Conservation (phyloP, 2,888 invertebrate species). For the Petrolisthes manimaculis region DNA sequence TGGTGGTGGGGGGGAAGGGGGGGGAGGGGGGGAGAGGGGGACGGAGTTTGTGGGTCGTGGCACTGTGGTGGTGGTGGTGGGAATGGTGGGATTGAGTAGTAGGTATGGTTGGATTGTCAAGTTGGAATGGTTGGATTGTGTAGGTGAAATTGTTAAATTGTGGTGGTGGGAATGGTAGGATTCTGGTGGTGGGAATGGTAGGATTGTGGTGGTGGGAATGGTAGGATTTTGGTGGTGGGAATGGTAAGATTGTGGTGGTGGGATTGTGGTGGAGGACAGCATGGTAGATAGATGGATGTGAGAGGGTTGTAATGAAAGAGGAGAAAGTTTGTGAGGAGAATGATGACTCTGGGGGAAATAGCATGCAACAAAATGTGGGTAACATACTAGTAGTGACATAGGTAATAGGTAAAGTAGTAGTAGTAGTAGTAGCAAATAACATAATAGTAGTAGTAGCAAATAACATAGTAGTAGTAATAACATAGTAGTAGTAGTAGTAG, state of each 20-base stretch:
- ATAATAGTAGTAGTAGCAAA: too few relatives aligned
- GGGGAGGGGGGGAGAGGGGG: neutral
- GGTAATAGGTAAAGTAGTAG: too few relatives aligned
- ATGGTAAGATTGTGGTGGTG: neutral
- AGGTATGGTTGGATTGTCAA: neutral
- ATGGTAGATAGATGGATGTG: neutral
- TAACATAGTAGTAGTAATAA: too few relatives aligned
- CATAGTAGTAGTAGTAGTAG: conserved; percentile 5
- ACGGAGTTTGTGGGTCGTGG: neutral
- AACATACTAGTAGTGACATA: too few relatives aligned
- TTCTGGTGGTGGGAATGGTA: neutral
- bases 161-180: neutral
- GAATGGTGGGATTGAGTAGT: neutral
- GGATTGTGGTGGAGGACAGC: neutral
- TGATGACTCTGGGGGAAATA: too few relatives aligned
- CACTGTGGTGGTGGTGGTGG: conserved; percentile 21
- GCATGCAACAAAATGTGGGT: too few relatives aligned
- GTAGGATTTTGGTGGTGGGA: neutral
- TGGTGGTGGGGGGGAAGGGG: too few relatives aligned
- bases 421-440: too few relatives aligned
- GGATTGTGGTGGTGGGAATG: neutral
- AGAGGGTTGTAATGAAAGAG: neutral
- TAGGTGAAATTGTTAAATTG: neutral
- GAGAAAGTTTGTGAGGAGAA: neutral
- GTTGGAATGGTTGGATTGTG: neutral